These are phyloP conservation scores for Microtus oregoni DNA, from an alignment of 2,113 vertebrate genomes.

Conservation along the genomic window DNA sequence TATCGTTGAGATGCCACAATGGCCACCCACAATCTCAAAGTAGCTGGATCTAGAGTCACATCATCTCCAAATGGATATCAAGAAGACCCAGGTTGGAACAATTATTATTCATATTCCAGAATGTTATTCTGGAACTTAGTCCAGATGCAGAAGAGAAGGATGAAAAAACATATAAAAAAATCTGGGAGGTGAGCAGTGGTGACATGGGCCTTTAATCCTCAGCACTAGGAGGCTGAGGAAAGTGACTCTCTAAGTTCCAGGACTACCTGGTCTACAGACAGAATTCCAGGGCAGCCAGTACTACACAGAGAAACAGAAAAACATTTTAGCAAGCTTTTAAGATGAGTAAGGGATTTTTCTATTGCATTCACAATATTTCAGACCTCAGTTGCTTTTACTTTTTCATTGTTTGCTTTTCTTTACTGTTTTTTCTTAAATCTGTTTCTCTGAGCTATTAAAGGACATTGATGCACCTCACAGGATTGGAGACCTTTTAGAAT, in stretches of 20 bases:
- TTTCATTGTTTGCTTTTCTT: not conserved
- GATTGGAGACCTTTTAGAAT: not conserved
- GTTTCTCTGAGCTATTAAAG: not conserved
- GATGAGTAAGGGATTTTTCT: conserved; percentile 14
- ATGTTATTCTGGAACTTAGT: not conserved
- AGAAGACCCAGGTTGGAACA: not conserved
- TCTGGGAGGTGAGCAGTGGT: not conserved
- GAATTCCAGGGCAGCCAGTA: not conserved
- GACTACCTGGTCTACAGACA: not conserved
- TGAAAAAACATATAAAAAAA: not conserved
- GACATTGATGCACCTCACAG: not conserved
- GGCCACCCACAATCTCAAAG: not conserved
- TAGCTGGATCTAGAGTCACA: not conserved
- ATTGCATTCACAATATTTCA: not conserved
- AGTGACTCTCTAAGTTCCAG: not conserved
- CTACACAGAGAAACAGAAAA: not conserved
- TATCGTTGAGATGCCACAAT: not conserved
- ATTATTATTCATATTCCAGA: too few species aligned
- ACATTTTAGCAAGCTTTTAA: not conserved
- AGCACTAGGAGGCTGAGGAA: not conserved
- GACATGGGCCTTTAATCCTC: not conserved
- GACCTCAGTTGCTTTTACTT: not conserved
- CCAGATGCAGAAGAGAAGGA: not conserved
- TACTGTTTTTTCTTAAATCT: not conserved
- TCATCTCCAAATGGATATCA: rapidly evolving